Percentiles rank a stretch among this genome's conserved stretches.
phyloP scores from a whole-genome alignment of 2,113 vertebrate species.

The Madoqua kirkii region DNA sequence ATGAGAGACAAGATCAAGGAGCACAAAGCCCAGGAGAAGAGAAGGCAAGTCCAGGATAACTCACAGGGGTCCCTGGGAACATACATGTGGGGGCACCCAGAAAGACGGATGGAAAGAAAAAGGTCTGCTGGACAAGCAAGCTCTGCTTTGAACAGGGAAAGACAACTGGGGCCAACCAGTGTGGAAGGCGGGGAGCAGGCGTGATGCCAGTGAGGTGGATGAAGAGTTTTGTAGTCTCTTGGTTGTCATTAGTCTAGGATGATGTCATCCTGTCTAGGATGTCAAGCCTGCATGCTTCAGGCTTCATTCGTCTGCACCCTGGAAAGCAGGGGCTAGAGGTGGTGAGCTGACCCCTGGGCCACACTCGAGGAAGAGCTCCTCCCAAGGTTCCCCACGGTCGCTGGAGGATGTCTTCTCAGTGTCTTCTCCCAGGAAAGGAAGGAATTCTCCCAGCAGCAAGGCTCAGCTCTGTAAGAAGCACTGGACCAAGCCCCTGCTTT shows the following conservation, averaged over 20 bases:
- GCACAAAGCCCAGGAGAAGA: not conserved
- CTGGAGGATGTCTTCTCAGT: not conserved
- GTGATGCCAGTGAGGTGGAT: not conserved
- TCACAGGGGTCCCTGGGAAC: not conserved
- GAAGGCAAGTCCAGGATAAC: not conserved
- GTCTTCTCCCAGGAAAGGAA: not conserved
- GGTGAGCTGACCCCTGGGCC: no score
- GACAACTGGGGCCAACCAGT: not conserved
- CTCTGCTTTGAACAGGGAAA: not conserved
- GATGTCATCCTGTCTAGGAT: no score
- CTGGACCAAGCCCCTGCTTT: not conserved
- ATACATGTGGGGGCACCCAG: not conserved
- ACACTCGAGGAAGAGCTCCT: not conserved
- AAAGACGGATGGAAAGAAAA: not conserved
- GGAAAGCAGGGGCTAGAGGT: no score
- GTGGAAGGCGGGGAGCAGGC: not conserved
- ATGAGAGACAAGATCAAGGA: not conserved
- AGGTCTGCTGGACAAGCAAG: not conserved
- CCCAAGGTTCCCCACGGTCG: not conserved
- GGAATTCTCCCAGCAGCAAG: not conserved
- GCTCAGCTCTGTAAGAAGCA: not conserved
- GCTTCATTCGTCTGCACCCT: no score
- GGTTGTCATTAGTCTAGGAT: no score
- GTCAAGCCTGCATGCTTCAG: no score
- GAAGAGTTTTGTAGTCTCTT: not conserved